Base-by-base conservation (phyloP, 2,113 vertebrate species). In the Tupaia tana region DNA sequence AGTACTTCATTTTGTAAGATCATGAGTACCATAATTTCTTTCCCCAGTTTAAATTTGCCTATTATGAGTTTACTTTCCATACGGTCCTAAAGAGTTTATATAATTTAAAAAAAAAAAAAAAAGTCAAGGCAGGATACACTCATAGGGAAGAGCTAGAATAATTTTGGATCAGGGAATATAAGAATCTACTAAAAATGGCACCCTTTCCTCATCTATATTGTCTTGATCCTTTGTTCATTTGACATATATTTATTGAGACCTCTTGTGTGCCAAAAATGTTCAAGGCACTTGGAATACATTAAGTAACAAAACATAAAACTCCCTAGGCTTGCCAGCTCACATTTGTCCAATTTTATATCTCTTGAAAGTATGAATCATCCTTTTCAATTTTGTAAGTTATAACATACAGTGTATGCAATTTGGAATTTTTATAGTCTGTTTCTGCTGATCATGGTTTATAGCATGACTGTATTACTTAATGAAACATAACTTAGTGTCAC, bases 331-430 rank as follows among this genome's bases (percentile, higher is more conserved):
- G 19, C 71, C 16, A 52, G 56, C 54, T 96, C 86, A 82, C 11
- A 86, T 89, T 87, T 82, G 11, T 54, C 67, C 24, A 85, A 64
- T 81, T 93, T 86, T 88, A n/a, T 95, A n/a, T 82, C 86, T 81
- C 87, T 89, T 86, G 79, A 93, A 25, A 93, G 14, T 86, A 86
- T 86, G 93, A 97, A 34, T 93, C 94, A 91, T 91, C 82, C 25
- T 54, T 94, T 93, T 63, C 89, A 34, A 83, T 85, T 74, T n/a
- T 74, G 10, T 70, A 80, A 96, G 66, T 94, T 71, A 77, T 77
- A 84, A 87, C 31, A 82, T 86, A n/a, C 43, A 89, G 18, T 86
- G 29, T 31, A 34, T 74, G n/a, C 29, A 89, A 52, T 89, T 86
- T 91, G 24, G 27, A 52, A 43, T 85, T 77, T 90, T 78, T 89